Percentiles rank a stretch among this genome's conserved stretches.
phyloP scores from a whole-genome alignment of 53 echinoderm and acorn worm species.

The Hippasteria phrygiana region DNA sequence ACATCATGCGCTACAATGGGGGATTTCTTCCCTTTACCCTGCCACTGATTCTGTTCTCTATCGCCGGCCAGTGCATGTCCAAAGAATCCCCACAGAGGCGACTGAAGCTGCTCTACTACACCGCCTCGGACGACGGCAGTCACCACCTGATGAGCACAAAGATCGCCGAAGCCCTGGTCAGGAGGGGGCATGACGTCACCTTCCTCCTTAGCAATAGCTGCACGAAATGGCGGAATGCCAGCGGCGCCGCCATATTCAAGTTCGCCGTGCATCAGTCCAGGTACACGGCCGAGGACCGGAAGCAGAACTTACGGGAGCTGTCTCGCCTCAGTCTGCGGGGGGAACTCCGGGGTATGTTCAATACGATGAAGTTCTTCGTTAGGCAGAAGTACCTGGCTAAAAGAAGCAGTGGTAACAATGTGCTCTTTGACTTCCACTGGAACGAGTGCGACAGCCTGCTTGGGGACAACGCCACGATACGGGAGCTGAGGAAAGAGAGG shows the following conservation, averaged over 20 bases:
- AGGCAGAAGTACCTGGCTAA: not conserved
- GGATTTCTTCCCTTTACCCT: no score
- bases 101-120: constrained; percentile 45
- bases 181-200: constrained; percentile 44
- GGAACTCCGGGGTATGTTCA: not conserved
- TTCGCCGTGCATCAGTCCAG: constrained; percentile 23
- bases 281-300: constrained; percentile 31
- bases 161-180: constrained; percentile 31
- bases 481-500: not conserved
- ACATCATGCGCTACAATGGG: no score
- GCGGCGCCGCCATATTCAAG: constrained; percentile 27
- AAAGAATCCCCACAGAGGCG: not conserved
- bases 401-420: no score
- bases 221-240: constrained; percentile 55
- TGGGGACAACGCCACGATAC: constrained; percentile 28
- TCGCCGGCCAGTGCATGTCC: no score
- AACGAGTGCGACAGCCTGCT: constrained; percentile 44
- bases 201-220: constrained; percentile 57
- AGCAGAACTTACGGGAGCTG: not conserved
- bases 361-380: not conserved
- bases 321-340: constrained; percentile 29
- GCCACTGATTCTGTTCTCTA: no score
- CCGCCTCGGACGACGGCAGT: constrained; percentile 44
- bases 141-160: constrained; percentile 36
- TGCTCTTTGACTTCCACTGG: not conserved